Evolutionary conservation across 2,797 vertebrate genomes (phyloP).

Genomic region (Delichon dasypus): DNA sequence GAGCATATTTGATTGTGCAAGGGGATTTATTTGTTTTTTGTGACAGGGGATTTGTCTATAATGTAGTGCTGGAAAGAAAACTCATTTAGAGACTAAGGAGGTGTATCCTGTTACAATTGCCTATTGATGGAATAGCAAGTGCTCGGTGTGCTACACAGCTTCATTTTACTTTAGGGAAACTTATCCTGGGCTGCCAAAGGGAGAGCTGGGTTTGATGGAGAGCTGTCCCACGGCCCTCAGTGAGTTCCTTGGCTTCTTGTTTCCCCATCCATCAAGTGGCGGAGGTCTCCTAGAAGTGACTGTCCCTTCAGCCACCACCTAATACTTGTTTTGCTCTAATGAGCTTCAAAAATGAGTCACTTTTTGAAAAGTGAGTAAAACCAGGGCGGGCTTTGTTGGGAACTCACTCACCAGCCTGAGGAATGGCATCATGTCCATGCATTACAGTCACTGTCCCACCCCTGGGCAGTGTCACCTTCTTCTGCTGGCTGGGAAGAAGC

Average conservation of each 20-base stretch:
- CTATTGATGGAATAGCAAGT: constrained; percentile 60
- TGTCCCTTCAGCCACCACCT: background rate
- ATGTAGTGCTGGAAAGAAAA: constrained; percentile 67
- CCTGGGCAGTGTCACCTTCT: background rate
- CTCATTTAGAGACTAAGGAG: constrained; percentile 55
- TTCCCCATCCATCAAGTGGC: background rate
- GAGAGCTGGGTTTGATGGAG: background rate
- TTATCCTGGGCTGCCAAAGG: background rate
- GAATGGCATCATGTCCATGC: fast-evolving
- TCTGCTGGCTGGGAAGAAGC: background rate
- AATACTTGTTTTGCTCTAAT: background rate
- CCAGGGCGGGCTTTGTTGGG: background rate
- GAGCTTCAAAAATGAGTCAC: background rate
- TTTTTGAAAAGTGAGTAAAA: background rate
- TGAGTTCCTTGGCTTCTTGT: background rate
- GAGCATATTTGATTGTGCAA: constrained; percentile 34
- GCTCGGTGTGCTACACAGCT: constrained; percentile 15
- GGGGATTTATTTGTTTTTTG: constrained; percentile 55
- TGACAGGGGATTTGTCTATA: constrained; percentile 59
- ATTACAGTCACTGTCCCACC: background rate
- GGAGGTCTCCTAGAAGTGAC: background rate
- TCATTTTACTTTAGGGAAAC: constrained; percentile 45
- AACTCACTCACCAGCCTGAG: background rate
- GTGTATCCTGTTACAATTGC: constrained; percentile 66
- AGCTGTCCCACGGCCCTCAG: background rate